Conservation (phyloP, 2,113 vertebrate species). For the Gymnogyps californianus region DNA sequence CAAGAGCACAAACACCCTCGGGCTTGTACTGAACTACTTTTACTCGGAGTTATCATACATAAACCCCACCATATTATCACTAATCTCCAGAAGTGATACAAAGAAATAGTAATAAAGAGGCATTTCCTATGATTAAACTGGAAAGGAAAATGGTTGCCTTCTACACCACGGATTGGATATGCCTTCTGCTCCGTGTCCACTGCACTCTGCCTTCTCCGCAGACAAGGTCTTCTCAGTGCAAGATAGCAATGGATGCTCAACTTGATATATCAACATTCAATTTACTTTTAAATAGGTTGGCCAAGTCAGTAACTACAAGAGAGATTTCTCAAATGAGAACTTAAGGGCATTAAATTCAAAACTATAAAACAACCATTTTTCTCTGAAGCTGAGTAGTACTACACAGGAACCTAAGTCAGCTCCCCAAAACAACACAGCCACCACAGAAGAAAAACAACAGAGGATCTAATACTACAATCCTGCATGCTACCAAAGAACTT, state of each 20-base stretch:
- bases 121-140: not conserved
- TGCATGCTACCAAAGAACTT: not conserved
- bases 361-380: not conserved
- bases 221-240: not conserved
- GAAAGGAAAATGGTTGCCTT: not conserved
- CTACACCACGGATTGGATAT: accelerated
- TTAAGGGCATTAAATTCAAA: not conserved
- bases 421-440: accelerated
- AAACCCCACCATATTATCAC: not conserved
- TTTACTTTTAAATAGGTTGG: not conserved
- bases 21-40: not conserved
- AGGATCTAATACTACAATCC: not conserved
- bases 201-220: not conserved
- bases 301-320: not conserved
- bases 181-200: not conserved
- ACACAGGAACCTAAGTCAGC: not conserved
- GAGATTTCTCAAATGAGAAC: not conserved
- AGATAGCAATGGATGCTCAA: not conserved
- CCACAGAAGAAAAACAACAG: not conserved
- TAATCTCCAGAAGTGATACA: not conserved
- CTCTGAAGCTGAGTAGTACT: not conserved
- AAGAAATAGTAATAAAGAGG: not conserved
- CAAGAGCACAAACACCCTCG: not conserved
- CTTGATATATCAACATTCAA: not conserved
- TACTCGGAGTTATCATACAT: not conserved